phyloP scores from a whole-genome alignment of 1,140 invertebrate species.

The Pogonomyrmex californicus region DNA sequence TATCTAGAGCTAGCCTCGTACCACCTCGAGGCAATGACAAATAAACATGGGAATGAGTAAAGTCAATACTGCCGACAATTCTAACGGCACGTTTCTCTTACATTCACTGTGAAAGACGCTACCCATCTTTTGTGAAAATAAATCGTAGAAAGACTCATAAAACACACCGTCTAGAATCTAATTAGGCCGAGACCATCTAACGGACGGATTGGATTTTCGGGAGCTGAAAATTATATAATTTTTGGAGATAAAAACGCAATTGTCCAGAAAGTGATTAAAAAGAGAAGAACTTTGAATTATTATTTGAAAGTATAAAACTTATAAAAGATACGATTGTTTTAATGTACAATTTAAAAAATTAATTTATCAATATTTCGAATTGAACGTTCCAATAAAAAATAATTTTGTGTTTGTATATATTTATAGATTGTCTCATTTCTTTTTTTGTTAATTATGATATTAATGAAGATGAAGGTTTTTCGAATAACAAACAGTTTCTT shows the following conservation, averaged over 20 bases:
- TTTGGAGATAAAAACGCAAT: background rate
- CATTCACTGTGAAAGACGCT: background rate
- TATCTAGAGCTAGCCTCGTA: background rate
- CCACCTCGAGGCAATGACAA: background rate
- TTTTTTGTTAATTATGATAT: conserved; percentile 3
- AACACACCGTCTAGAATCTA: background rate
- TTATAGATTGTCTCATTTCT: background rate
- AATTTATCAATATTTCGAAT: background rate
- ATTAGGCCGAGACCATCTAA: background rate
- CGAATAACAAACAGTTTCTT: conserved; percentile 18
- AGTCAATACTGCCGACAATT: background rate
- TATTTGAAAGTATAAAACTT: conserved; percentile 9
- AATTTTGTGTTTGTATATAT: background rate
- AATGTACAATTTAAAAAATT: background rate
- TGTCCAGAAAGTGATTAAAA: background rate
- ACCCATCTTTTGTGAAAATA: background rate
- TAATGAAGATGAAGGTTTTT: background rate
- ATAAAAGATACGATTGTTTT: background rate
- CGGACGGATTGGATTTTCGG: conserved; percentile 2
- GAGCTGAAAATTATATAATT: conserved; percentile 1
- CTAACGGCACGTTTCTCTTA: background rate
- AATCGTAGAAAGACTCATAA: background rate
- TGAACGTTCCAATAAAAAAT: background rate
- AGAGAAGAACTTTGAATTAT: background rate
- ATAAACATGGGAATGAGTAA: background rate